Conservation (phyloP, 2,888 invertebrate genomes). For the Apodemia hepburni region DNA sequence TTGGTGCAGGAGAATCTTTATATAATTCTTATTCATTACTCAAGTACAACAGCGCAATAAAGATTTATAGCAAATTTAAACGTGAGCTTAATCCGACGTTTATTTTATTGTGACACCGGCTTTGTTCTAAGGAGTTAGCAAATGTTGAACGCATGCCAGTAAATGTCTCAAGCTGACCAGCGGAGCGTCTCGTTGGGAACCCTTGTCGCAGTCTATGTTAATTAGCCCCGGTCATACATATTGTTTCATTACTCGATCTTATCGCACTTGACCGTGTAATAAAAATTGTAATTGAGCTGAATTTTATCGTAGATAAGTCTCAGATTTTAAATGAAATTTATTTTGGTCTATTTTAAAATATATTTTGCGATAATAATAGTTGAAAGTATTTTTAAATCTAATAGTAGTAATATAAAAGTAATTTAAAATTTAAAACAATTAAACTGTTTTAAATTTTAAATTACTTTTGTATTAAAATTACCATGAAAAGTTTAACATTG, state of each 20-base stretch:
- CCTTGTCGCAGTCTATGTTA: slow-evolving; percentile 57
- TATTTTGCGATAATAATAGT: too few relatives aligned
- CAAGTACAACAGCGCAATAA: too few relatives aligned
- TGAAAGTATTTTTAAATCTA: too few relatives aligned
- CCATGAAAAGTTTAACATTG: too few relatives aligned
- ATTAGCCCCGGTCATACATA: slow-evolving; percentile 36
- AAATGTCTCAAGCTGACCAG: slow-evolving; percentile 60
- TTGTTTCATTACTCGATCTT: slow-evolving; percentile 33
- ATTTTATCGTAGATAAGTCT: slow-evolving; percentile 20
- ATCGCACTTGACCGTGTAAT: slow-evolving; percentile 30
- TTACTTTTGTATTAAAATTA: too few relatives aligned
- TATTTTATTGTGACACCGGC: slow-evolving; percentile 31
- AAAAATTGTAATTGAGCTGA: slow-evolving; percentile 24
- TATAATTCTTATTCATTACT: too few relatives aligned
- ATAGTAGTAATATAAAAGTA: too few relatives aligned
- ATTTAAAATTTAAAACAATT: too few relatives aligned
- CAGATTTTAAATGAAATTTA: slow-evolving; percentile 14
- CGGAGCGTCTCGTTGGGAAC: slow-evolving; percentile 64
- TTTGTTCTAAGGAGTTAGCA: slow-evolving; percentile 25
- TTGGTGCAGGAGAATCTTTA: too few relatives aligned
- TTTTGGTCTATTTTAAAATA: too few relatives aligned
- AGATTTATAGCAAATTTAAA: neutral
- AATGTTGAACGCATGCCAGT: slow-evolving; percentile 36
- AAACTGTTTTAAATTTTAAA: too few relatives aligned
- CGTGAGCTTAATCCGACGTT: slow-evolving; percentile 25